A percentile compares a stretch with the other conserved stretches of the same genome.
These are phyloP conservation scores for Thamnophis elegans DNA, from an alignment of 2,797 vertebrate species.

Conservation along the genomic window DNA sequence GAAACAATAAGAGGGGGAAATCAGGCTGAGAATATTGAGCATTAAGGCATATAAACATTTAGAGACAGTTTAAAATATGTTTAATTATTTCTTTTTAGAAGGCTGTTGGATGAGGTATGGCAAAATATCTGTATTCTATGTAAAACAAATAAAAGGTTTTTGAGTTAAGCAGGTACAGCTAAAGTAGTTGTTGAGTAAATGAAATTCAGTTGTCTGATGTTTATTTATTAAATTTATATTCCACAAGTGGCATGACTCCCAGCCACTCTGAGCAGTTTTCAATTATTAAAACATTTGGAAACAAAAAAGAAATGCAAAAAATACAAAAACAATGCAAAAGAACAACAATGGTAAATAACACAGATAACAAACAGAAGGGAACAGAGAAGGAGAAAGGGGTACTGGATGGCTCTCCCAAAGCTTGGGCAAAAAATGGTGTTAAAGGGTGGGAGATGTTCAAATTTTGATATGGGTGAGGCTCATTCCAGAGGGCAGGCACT, in stretches of 20 bases:
- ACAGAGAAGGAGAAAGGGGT: not conserved
- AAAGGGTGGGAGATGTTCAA: not conserved
- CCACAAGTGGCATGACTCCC: not conserved
- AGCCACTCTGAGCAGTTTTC: not conserved
- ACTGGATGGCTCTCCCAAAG: not conserved
- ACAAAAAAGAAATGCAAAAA: not conserved
- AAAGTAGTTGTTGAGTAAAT: slow-evolving; percentile 36
- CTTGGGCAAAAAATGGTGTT: not conserved
- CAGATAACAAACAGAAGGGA: not conserved
- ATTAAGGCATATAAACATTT: not conserved
- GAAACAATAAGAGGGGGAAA: slow-evolving; percentile 34
- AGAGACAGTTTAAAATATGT: not conserved
- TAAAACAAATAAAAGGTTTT: slow-evolving; percentile 38
- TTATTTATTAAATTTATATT: not conserved
- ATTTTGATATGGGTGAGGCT: not conserved
- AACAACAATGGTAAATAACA: not conserved
- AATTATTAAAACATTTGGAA: not conserved
- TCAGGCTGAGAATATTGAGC: not conserved
- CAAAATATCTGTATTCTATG: not conserved
- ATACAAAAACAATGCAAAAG: not conserved
- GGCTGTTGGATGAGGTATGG: not conserved
- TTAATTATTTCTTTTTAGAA: slow-evolving; percentile 12
- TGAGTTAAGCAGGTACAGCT: slow-evolving; percentile 35
- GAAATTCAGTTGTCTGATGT: not conserved
- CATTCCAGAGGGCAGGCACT: not conserved